Evolutionary conservation across 2,797 vertebrate species (phyloP), one percentile per base, ranked within the genome.

Genomic region (Emys orbicularis): DNA sequence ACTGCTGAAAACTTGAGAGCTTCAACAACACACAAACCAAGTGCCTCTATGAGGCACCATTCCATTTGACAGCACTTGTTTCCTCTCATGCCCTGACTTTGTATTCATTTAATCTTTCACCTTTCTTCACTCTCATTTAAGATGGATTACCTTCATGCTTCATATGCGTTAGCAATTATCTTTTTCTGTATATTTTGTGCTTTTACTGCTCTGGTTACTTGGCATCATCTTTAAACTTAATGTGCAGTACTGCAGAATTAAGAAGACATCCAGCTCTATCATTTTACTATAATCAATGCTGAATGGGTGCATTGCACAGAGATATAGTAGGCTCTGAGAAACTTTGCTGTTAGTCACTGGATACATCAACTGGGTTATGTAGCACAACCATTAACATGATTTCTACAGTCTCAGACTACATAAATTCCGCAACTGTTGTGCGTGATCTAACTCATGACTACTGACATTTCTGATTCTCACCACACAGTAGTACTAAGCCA

Each of bases 201-300:
- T 25, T 92, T 89, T 93, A 68, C 52, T 86, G 72, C 91, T 88
- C 2, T 81, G 59, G 44, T 90, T 96, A 37, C 34, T 91, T 95
- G 86, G 52, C 85, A 92, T 52, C 54, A 29, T 90, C 65, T 94
- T 97, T 95, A 74, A 94, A 72, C 80, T 96, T 90, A 95, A 95
- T 87, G 7, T 89, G 31, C 52, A 91, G 21, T 76, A 76, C 16
- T 81, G 23, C 50, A 81, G 90, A n/a, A 76, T 81, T 77, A 86
- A 83, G 34, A 15, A 87, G 59, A 86, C 34, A n/a, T 61, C 52
- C 21, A 50, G 5, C 79, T 90, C 79, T 91, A 41, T 83, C 6
- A 80, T 83, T 95, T 92, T 90, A 10, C 19, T 79, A 2, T 81
- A 77, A 89, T 83, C 54, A 86, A 31, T 87, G 81, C 34, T 86